phyloP scores from a whole-genome alignment of 2,113 vertebrate genomes.

The Xenopus tropicalis region DNA sequence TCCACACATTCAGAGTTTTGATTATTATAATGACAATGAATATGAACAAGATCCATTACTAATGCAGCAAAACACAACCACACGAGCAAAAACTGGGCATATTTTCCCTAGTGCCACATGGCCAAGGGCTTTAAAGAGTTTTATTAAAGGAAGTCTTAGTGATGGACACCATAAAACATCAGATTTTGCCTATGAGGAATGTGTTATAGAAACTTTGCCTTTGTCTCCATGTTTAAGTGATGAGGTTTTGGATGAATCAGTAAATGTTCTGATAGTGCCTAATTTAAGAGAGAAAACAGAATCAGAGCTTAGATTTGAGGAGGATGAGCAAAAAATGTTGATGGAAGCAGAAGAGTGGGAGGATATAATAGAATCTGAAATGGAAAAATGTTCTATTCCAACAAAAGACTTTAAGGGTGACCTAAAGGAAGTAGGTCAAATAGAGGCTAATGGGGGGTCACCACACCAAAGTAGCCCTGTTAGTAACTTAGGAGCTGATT shows the following conservation, averaged over 20 bases:
- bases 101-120: slow-evolving; percentile 66
- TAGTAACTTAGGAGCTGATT: slow-evolving; percentile 34
- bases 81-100: neutral
- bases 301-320: slow-evolving; percentile 93
- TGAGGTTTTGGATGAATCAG: slow-evolving; percentile 74
- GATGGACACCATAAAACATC: slow-evolving; percentile 65
- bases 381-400: slow-evolving; percentile 66
- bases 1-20: slow-evolving; percentile 52
- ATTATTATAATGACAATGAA: slow-evolving; percentile 43
- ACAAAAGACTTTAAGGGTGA: slow-evolving; percentile 58
- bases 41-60: slow-evolving; percentile 58
- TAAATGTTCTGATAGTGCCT: slow-evolving; percentile 69
- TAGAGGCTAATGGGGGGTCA: neutral
- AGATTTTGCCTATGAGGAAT: slow-evolving; percentile 60
- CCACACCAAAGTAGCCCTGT: slow-evolving; percentile 23
- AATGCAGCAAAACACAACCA: slow-evolving; percentile 37
- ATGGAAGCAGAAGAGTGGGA: slow-evolving; percentile 75
- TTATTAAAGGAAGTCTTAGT: slow-evolving; percentile 56
- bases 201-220: slow-evolving; percentile 65
- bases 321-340: slow-evolving; percentile 87
- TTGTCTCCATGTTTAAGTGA: slow-evolving; percentile 90
- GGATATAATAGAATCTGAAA: slow-evolving; percentile 70
- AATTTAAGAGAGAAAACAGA: slow-evolving; percentile 83
- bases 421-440: slow-evolving; percentile 59
- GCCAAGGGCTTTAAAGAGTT: slow-evolving; percentile 68